phyloP scores from a whole-genome alignment of 2,797 vertebrate species.

The Bovichtus variegatus region DNA sequence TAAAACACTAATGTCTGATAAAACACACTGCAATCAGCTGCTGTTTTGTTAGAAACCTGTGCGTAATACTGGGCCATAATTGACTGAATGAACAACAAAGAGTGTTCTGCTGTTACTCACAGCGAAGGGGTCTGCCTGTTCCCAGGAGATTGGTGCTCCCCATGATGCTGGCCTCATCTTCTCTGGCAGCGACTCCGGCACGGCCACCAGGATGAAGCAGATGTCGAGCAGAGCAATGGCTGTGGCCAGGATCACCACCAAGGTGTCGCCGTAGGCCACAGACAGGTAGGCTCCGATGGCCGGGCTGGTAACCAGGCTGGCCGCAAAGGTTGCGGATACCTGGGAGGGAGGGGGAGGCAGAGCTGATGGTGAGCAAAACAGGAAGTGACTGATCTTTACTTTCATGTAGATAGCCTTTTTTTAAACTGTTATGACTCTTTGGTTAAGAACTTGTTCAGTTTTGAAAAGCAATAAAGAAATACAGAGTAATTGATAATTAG shows the following conservation, averaged over 20 bases:
- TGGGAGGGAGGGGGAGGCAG: conserved; percentile 52
- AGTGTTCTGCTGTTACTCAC: conserved; percentile 78
- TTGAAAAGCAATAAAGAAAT: neutral
- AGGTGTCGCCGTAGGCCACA: conserved; percentile 88
- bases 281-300: conserved; percentile 93
- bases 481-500: too few relatives aligned
- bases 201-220: conserved; percentile 93
- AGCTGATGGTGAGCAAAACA: neutral
- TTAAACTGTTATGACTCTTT: neutral
- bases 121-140: conserved; percentile 93
- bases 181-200: conserved; percentile 92
- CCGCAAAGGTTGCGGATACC: conserved; percentile 94
- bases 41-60: neutral
- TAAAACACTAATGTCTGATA: neutral
- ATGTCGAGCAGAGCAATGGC: conserved; percentile 93
- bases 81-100: neutral
- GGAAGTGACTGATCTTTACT: neutral
- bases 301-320: conserved; percentile 93
- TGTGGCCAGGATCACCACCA: conserved; percentile 93
- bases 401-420: neutral
- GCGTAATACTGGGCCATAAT: neutral
- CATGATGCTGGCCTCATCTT: conserved; percentile 95
- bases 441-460: neutral
- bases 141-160: conserved; percentile 96
- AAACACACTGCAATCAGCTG: neutral